Evolutionary conservation across 2,113 vertebrate species (phyloP), one percentile per base, ranked within the genome.

Genomic region (Trogon melanurus): DNA sequence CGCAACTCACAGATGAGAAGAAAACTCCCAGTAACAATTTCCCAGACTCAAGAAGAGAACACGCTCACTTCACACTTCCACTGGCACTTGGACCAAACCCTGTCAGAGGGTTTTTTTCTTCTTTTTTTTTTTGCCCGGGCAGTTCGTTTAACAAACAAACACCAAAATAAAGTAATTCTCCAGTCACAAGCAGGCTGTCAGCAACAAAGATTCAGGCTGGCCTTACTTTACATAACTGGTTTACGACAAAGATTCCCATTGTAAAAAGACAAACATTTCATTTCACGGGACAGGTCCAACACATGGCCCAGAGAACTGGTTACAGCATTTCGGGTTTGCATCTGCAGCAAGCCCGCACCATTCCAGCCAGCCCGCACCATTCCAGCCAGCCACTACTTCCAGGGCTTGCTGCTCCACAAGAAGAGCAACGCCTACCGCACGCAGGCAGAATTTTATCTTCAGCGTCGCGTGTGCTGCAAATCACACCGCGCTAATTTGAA

Each of bases 1-100:
- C 21, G 62, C 76, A 81, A 65, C 71, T 89, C 80, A 61, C 48
- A 67, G 36, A 27, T 36, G 67, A 88, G 47, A 80, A 48, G 29
- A 88, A 75, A 93, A 87, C 69, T 75, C 75, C 85, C 95, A 95
- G 32, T 45, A 64, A 16, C n/a, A 29, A 92, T 62, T 90, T 83
- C 76, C 65, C 79, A 57, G 41, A 60, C 44, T 61, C 54, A 36
- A 57, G 67, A 82, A 64, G 56, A 62, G 13, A 62, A 71, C 56
- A 74, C 48, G 5, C 54, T 92, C 10, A 0, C 30, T 79, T 74
- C 47, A 64, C 13, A 13, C 23, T 79, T 96, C 60, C 17, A 10
- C 56, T 44, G 17, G 26, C 58, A 80, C 65, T 51, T 51, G 54
- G 57, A 64, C 61, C 89, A 91, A 79, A 95, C 25, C 41, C 41